Evolutionary conservation across 2,888 invertebrate species (phyloP).

Genomic region (Girardia tigrina): DNA sequence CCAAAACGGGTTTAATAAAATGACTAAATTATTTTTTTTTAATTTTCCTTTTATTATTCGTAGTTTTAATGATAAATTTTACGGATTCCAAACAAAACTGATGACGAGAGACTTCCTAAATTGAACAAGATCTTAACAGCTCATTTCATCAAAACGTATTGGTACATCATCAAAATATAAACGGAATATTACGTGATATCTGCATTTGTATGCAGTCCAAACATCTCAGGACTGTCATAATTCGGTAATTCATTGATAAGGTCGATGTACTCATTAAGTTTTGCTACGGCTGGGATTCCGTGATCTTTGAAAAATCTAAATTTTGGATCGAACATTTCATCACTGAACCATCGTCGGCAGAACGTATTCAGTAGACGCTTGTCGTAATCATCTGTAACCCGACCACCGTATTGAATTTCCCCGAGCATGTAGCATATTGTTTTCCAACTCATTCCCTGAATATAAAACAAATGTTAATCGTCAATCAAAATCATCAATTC

Average conservation of each 20-base stretch:
- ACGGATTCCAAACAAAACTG: no score
- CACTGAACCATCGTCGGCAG: conserved; percentile 50
- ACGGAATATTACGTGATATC: conserved; percentile 48
- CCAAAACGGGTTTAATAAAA: no score
- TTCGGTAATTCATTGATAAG: conserved; percentile 45
- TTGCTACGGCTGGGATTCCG: conserved; percentile 46
- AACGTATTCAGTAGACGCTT: conserved; percentile 50
- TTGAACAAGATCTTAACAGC: no score
- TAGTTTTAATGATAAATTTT: no score
- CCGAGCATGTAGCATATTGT: conserved; percentile 51
- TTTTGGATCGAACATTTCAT: conserved; percentile 46
- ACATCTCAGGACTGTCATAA: conserved; percentile 48
- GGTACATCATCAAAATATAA: no score
- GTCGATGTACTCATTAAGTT: conserved; percentile 45
- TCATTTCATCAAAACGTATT: no score
- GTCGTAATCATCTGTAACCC: conserved; percentile 51
- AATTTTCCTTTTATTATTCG: no score
- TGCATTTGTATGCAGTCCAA: conserved; percentile 50
- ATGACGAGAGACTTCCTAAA: no score
- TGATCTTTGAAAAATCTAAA: conserved; percentile 50
- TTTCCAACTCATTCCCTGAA: conserved; percentile 50
- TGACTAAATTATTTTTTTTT: no score
- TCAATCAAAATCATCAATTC: no score
- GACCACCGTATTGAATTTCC: conserved; percentile 52
- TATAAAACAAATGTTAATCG: no score